Conservation (phyloP, 2,113 vertebrate genomes). For the Euleptes europaea region DNA sequence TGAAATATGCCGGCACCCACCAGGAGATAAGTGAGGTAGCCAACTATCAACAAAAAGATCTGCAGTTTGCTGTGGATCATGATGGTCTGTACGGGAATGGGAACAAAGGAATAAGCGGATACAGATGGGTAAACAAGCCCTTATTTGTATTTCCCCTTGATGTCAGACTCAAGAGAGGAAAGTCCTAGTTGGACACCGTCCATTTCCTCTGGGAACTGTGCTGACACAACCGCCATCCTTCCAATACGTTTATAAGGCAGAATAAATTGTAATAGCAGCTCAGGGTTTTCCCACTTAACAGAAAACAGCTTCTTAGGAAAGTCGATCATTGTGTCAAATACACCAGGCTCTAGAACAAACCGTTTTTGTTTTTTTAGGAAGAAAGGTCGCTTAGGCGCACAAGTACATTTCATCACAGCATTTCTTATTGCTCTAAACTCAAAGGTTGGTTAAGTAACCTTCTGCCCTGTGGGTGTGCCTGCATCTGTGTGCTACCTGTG, state of each 20-base stretch:
- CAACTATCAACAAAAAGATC: constrained; percentile 26
- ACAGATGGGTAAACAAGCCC: not conserved
- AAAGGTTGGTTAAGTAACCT: no score
- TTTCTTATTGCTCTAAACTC: no score
- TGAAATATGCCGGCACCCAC: constrained; percentile 68
- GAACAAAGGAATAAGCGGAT: not conserved
- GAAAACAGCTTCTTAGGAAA: constrained; percentile 58
- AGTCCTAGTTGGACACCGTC: constrained; percentile 3
- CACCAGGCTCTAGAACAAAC: no score
- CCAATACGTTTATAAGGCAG: constrained; percentile 29
- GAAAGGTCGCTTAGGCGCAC: no score
- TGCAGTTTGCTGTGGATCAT: constrained; percentile 47
- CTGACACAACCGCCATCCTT: not conserved
- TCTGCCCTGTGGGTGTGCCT: no score
- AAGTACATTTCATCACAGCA: no score
- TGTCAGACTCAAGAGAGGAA: not conserved
- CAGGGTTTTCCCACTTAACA: constrained; percentile 54
- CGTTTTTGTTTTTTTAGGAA: no score
- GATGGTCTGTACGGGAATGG: not conserved
- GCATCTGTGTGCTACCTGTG: no score
- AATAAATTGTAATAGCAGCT: constrained; percentile 9
- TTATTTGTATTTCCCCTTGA: not conserved
- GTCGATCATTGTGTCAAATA: constrained; percentile 34
- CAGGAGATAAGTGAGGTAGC: constrained; percentile 61
- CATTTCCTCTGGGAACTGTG: not conserved